These are phyloP conservation scores for Caenorhabditis parvicauda DNA, from an alignment of 2,888 invertebrate species.

Conservation along the genomic window DNA sequence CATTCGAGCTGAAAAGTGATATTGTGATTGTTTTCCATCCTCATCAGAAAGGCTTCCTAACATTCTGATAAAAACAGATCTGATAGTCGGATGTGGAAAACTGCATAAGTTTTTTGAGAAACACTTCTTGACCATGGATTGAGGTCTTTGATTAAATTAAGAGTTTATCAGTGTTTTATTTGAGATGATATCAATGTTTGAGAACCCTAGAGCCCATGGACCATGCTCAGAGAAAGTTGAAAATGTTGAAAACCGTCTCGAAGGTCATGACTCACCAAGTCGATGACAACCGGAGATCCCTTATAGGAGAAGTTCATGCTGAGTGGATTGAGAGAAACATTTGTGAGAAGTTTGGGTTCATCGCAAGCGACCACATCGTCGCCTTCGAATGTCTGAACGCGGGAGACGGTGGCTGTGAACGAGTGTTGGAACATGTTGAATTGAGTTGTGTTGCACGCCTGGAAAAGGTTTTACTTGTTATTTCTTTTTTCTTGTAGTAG, in stretches of 20 bases:
- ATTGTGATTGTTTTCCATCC: too few species aligned
- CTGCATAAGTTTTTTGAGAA: too few species aligned
- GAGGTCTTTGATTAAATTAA: too few species aligned
- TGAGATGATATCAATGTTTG: not conserved
- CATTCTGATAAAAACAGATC: too few species aligned
- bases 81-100: too few species aligned
- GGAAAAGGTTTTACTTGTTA: too few species aligned
- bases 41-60: too few species aligned
- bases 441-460: slow-evolving; percentile 21
- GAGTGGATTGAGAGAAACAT: slow-evolving; percentile 39
- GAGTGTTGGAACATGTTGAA: slow-evolving; percentile 35
- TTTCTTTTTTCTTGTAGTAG: too few species aligned
- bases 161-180: not conserved
- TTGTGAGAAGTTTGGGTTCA: slow-evolving; percentile 14
- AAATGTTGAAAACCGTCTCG: not conserved
- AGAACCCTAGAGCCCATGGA: too few species aligned
- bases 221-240: not conserved
- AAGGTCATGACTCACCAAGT: slow-evolving; percentile 16
- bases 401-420: slow-evolving; percentile 23
- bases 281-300: slow-evolving; percentile 33
- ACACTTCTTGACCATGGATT: too few species aligned
- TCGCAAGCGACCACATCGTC: slow-evolving; percentile 16
- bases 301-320: slow-evolving; percentile 43
- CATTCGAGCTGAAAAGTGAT: slow-evolving; percentile 25
- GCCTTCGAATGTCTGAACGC: slow-evolving; percentile 19